Conservation (phyloP, 2,797 vertebrate species). For the Streptopelia turtur region DNA sequence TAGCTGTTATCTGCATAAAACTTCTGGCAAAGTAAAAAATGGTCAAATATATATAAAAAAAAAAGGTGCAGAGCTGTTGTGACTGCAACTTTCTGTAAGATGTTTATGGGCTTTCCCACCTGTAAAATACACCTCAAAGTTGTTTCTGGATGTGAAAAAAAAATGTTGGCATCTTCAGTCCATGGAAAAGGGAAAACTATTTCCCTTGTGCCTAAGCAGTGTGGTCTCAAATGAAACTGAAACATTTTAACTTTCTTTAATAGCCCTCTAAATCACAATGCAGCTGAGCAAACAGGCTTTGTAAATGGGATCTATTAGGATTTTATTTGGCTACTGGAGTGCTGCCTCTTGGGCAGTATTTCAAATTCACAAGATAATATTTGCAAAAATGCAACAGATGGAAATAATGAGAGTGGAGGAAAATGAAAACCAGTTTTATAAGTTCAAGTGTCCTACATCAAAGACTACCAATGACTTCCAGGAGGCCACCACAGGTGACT, state of each 20-base stretch:
- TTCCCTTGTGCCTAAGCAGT: conserved; percentile 24
- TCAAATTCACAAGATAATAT: conserved; percentile 72
- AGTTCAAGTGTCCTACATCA: conserved; percentile 41
- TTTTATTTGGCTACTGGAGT: conserved; percentile 72
- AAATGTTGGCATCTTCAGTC: background rate
- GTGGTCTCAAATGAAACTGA: conserved; percentile 51
- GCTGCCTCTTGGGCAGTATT: conserved; percentile 67
- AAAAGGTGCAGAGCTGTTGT: background rate
- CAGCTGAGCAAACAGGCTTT: conserved; percentile 54
- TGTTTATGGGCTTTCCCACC: background rate
- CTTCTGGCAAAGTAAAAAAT: background rate
- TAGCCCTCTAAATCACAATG: conserved; percentile 27
- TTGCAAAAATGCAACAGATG: conserved; percentile 44
- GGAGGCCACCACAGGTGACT: conserved; percentile 30
- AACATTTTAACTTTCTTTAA: conserved; percentile 42
- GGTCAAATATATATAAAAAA: background rate
- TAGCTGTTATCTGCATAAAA: conserved; percentile 2
- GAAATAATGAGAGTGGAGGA: background rate
- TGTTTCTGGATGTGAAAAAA: background rate
- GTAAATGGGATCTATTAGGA: conserved; percentile 58
- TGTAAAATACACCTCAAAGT: background rate
- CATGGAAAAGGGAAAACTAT: background rate
- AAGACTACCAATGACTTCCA: conserved; percentile 57
- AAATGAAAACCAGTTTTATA: conserved; percentile 24
- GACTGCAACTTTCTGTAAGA: background rate